phyloP scores from a whole-genome alignment of 2,888 invertebrate genomes.

The Spodoptera exigua region DNA sequence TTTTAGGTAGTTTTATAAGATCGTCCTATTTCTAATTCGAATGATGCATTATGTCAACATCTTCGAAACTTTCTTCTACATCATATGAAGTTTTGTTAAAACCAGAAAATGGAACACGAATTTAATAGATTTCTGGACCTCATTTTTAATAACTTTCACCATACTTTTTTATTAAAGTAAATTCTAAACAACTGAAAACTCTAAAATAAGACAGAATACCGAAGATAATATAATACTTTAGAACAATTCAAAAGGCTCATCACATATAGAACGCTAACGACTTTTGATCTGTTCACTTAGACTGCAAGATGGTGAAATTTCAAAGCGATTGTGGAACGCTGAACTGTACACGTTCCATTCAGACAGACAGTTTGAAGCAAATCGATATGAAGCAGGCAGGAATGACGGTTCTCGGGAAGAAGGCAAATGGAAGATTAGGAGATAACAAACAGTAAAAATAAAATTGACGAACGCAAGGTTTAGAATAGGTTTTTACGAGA shows the following conservation, averaged over 20 bases:
- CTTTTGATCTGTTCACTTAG: slow-evolving; percentile 36
- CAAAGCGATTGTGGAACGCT: slow-evolving; percentile 39
- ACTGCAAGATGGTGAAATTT: slow-evolving; percentile 34
- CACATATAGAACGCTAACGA: slow-evolving; percentile 31
- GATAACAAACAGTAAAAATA: too few relatives aligned
- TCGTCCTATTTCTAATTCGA: too few relatives aligned
- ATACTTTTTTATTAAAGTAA: slow-evolving; percentile 2
- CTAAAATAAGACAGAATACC: slow-evolving; percentile 12
- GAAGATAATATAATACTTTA: slow-evolving; percentile 23
- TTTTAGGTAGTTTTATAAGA: slow-evolving; percentile 2
- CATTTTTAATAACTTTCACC: too few relatives aligned
- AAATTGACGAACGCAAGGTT: too few relatives aligned
- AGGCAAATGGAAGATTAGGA: slow-evolving; percentile 1
- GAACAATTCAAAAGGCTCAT: slow-evolving; percentile 17
- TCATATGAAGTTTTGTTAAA: too few relatives aligned
- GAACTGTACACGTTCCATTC: slow-evolving; percentile 40
- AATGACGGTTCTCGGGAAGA: background rate
- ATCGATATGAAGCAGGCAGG: slow-evolving; percentile 24
- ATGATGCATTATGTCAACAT: too few relatives aligned
- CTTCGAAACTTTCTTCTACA: too few relatives aligned
- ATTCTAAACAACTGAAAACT: slow-evolving; percentile 20
- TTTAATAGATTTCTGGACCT: too few relatives aligned
- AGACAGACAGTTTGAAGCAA: slow-evolving; percentile 28
- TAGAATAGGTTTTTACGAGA: too few relatives aligned
- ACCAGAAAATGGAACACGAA: too few relatives aligned